Evolutionary conservation across 2,113 vertebrate genomes (phyloP).

Genomic region (Hylia prasina): DNA sequence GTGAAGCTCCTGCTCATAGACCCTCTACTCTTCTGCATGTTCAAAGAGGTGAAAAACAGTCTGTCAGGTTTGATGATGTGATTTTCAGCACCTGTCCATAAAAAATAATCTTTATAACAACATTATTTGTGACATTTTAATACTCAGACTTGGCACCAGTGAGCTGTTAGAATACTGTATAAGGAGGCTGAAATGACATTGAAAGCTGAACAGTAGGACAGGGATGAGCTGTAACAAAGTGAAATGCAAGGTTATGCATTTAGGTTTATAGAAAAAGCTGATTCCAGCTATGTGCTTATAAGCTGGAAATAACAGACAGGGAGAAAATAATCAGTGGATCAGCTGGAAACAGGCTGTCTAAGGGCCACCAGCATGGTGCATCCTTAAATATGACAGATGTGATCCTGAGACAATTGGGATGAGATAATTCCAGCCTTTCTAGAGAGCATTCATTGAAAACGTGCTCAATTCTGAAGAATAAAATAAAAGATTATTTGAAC

Average conservation of each 20-base stretch:
- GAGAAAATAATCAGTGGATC: conserved; percentile 1
- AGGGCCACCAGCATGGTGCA: background rate
- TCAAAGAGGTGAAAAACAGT: background rate
- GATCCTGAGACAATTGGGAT: background rate
- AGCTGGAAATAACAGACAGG: background rate
- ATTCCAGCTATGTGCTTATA: background rate
- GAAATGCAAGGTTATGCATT: background rate
- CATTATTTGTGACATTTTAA: background rate
- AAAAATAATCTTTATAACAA: background rate
- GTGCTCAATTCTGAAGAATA: background rate
- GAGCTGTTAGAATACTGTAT: background rate
- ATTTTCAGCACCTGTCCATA: background rate
- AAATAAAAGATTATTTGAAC: background rate
- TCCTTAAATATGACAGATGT: background rate
- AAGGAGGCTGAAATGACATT: background rate
- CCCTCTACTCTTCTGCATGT: background rate
- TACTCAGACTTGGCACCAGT: background rate
- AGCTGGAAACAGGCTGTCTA: background rate
- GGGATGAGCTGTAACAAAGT: background rate
- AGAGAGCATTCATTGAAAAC: background rate
- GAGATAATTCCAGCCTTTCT: background rate
- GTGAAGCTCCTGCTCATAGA: background rate
- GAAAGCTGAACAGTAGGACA: background rate
- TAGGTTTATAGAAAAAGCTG: background rate
- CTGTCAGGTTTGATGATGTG: background rate